Evolutionary conservation across 2,797 vertebrate species (phyloP).

Genomic region (Acestrorhynchus altus): DNA sequence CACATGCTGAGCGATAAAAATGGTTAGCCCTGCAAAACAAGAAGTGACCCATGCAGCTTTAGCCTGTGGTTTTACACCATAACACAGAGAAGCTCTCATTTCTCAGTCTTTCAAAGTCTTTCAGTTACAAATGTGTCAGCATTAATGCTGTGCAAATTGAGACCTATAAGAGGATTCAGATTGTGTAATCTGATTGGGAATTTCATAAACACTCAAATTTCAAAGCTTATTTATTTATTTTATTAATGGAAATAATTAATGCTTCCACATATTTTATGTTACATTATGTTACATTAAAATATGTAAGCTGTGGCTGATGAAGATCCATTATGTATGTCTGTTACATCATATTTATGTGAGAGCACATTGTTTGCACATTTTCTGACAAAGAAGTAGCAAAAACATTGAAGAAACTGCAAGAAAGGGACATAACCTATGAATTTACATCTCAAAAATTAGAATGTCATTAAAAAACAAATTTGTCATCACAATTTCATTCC

Average conservation of each 20-base stretch:
- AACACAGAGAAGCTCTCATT: not conserved
- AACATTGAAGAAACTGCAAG: no score
- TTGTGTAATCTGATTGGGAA: not conserved
- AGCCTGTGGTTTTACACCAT: constrained; percentile 5
- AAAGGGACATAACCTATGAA: no score
- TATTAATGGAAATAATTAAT: not conserved
- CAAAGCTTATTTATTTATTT: not conserved
- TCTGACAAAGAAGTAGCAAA: no score
- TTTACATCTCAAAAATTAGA: no score
- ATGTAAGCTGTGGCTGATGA: no score
- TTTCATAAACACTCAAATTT: not conserved
- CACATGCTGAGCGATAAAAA: not conserved
- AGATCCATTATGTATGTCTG: no score
- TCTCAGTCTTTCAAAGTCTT: no score
- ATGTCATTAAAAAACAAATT: no score
- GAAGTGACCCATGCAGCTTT: constrained; percentile 1
- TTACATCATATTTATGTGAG: no score
- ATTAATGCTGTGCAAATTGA: not conserved
- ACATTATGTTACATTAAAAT: no score
- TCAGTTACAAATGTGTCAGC: not conserved
- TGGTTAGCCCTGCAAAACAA: not conserved
- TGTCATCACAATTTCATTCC: no score
- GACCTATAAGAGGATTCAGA: not conserved
- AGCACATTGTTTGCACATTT: no score
- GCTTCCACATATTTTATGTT: not conserved